Percentiles rank a stretch among this genome's conserved stretches.
Evolutionary conservation across 2,113 vertebrate genomes (phyloP).

Genomic region (Anhinga anhinga): DNA sequence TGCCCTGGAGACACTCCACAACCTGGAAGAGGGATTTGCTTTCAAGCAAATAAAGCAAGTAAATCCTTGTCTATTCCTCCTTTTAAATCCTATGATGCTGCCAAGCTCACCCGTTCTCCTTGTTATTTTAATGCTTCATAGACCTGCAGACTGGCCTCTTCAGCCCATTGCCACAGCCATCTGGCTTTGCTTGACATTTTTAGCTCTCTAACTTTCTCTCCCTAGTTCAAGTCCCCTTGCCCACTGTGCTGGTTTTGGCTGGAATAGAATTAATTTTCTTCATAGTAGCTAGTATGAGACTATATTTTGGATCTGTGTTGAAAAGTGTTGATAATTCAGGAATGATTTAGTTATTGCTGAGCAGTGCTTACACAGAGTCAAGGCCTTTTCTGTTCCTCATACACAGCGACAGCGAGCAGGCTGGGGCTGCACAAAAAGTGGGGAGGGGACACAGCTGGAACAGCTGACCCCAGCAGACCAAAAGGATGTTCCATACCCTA

Average conservation of each 20-base stretch:
- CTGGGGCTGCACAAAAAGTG: too few relatives aligned
- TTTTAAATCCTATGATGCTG: not conserved
- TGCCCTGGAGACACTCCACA: not conserved
- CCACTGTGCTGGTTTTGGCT: not conserved
- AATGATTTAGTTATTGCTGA: too few relatives aligned
- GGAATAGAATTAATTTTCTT: too few relatives aligned
- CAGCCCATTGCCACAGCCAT: conserved; percentile 38
- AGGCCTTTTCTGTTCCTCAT: too few relatives aligned
- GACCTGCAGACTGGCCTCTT: conserved; percentile 37
- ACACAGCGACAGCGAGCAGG: too few relatives aligned
- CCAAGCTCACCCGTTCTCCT: not conserved
- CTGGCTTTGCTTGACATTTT: conserved; percentile 22
- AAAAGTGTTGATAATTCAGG: too few relatives aligned
- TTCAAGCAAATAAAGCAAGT: conserved; percentile 4
- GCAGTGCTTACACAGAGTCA: too few relatives aligned
- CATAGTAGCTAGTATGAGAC: too few relatives aligned
- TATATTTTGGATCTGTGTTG: too few relatives aligned
- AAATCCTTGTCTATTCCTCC: conserved; percentile 32
- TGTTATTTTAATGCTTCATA: conserved; percentile 36
- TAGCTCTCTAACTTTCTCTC: not conserved
- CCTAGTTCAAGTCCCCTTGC: not conserved
- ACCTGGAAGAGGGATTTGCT: not conserved
- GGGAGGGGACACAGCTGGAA: too few relatives aligned
- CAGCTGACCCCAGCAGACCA: too few relatives aligned
- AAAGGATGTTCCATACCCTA: too few relatives aligned